A percentile compares a stretch with the other conserved stretches of the same genome.
These are phyloP conservation scores for Orcinus orca DNA, from an alignment of 2,113 vertebrate species.

Conservation along the genomic window DNA sequence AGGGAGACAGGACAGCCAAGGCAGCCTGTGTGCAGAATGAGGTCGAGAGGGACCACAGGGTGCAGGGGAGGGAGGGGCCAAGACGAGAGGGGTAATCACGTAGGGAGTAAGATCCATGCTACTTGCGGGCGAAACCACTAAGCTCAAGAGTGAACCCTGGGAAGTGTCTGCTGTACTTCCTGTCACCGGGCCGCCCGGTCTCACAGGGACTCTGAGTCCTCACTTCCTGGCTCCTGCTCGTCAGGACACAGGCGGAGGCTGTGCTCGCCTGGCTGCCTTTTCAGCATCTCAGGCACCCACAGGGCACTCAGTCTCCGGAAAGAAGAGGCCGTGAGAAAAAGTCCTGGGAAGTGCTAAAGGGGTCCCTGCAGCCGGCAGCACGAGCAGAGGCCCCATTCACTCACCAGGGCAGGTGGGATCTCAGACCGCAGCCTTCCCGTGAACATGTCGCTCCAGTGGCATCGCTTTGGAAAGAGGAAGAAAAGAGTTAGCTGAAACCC, in stretches of 20 bases:
- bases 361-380: background rate
- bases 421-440: slow-evolving; percentile 95
- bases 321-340: background rate
- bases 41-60: background rate
- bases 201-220: background rate
- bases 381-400: background rate
- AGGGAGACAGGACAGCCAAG: background rate
- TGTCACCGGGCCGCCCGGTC: background rate
- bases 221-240: background rate
- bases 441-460: slow-evolving; percentile 99
- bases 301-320: background rate
- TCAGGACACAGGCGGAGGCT: background rate
- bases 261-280: background rate
- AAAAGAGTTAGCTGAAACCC: background rate
- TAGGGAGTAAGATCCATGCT: accelerated
- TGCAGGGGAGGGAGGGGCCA: background rate
- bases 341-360: background rate
- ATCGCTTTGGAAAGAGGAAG: slow-evolving; percentile 83
- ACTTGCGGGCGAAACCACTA: accelerated
- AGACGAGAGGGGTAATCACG: accelerated
- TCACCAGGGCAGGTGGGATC: slow-evolving; percentile 97
- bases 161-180: background rate
- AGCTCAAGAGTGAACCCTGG: background rate
- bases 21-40: background rate
- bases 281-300: background rate